These are phyloP conservation scores for Pangasius larnaudii DNA, from an alignment of 2,797 vertebrate species.

Conservation along the genomic window DNA sequence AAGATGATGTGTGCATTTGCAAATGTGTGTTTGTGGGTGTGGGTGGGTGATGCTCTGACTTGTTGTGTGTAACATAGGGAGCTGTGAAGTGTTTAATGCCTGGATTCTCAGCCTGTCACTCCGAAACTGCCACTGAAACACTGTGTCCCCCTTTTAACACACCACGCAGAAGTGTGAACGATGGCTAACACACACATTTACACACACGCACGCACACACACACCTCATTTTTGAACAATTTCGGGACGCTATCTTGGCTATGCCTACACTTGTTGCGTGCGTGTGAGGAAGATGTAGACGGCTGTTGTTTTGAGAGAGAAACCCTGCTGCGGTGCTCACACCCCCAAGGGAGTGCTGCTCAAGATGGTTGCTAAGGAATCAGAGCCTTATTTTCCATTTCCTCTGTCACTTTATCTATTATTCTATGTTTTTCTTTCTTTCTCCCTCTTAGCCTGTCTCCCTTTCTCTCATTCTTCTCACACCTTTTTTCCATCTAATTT, in stretches of 20 bases:
- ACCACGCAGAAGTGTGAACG: slow-evolving; percentile 36
- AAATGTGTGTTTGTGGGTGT: slow-evolving; percentile 61
- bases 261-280: slow-evolving; percentile 49
- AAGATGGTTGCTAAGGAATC: slow-evolving; percentile 69
- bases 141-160: slow-evolving; percentile 50
- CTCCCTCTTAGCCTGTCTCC: neutral
- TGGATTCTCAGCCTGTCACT: slow-evolving; percentile 61
- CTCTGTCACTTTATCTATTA: slow-evolving; percentile 56
- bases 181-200: slow-evolving; percentile 46
- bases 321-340: slow-evolving; percentile 64
- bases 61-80: slow-evolving; percentile 39
- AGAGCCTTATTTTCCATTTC: slow-evolving; percentile 59
- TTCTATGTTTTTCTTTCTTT: slow-evolving; percentile 10
- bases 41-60: slow-evolving; percentile 56
- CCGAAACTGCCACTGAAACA: slow-evolving; percentile 68
- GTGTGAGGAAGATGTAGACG: slow-evolving; percentile 45
- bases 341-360: slow-evolving; percentile 66
- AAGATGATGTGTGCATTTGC: slow-evolving; percentile 15
- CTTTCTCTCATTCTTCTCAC: slow-evolving; percentile 15
- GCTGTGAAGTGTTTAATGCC: slow-evolving; percentile 58
- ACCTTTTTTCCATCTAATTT: slow-evolving; percentile 41
- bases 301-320: slow-evolving; percentile 65
- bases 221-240: slow-evolving; percentile 25
- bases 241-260: slow-evolving; percentile 26
- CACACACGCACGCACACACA: slow-evolving; percentile 40